Percentiles rank a stretch among this genome's conserved stretches.
These are phyloP conservation scores for Aegotheles bennettii DNA, from an alignment of 2,113 vertebrate genomes.

Conservation along the genomic window DNA sequence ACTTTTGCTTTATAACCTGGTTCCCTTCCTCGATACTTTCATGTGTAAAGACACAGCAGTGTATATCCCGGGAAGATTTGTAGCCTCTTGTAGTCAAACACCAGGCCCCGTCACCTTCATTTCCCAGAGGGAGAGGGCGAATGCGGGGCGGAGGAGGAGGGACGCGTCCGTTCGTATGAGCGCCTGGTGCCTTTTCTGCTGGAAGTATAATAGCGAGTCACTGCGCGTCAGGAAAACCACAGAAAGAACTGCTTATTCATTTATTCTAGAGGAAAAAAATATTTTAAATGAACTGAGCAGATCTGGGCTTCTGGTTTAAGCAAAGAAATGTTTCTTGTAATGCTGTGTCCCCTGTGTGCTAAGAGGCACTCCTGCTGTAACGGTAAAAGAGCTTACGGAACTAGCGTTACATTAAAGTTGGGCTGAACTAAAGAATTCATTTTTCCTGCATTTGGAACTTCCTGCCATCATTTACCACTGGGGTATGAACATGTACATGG, in stretches of 20 bases:
- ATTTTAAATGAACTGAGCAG: slow-evolving; percentile 50
- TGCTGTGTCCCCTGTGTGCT: slow-evolving; percentile 60
- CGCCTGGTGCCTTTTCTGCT: neutral
- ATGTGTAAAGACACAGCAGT: neutral
- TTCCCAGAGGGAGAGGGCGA: neutral
- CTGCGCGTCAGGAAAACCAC: slow-evolving; percentile 27
- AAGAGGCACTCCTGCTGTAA: neutral
- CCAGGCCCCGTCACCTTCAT: neutral
- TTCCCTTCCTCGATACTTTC: neutral
- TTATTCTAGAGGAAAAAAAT: slow-evolving; percentile 15
- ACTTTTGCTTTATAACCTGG: neutral
- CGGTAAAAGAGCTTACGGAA: neutral
- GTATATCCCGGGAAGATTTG: neutral
- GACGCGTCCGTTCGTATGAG: slow-evolving; percentile 1
- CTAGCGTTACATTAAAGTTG: neutral
- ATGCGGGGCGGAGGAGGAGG: neutral
- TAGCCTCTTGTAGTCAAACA: neutral
- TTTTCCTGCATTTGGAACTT: slow-evolving; percentile 53
- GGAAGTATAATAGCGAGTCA: slow-evolving; percentile 39
- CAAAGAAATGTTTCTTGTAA: slow-evolving; percentile 59
- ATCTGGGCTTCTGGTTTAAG: slow-evolving; percentile 51
- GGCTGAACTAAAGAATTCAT: neutral
- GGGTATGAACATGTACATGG: slow-evolving; percentile 23
- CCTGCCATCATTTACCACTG: neutral
- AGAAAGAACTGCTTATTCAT: slow-evolving; percentile 43